Percentiles rank a stretch among this genome's conserved stretches.
These are phyloP conservation scores for Amyelois transitella DNA, from an alignment of 1,140 invertebrate species.

Conservation along the genomic window DNA sequence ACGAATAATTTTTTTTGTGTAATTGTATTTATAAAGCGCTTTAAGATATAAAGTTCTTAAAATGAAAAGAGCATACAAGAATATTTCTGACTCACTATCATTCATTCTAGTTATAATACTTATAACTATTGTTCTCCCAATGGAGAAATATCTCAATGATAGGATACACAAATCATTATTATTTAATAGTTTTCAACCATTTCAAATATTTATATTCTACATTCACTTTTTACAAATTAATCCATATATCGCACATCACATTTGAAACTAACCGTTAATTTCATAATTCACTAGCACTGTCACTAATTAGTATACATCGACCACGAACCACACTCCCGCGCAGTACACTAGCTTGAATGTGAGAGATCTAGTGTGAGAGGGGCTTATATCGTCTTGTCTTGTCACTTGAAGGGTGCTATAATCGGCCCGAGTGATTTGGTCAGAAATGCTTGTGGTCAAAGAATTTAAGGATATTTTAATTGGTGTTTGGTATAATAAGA, in stretches of 20 bases:
- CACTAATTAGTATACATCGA: background rate
- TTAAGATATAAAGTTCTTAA: too few species aligned
- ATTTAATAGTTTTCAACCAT: too few species aligned
- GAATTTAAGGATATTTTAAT: background rate
- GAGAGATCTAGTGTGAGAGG: background rate
- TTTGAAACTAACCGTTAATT: slow-evolving; percentile 9
- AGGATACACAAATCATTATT: too few species aligned
- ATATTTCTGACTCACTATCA: too few species aligned
- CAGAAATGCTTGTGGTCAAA: background rate
- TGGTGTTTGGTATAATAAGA: too few species aligned
- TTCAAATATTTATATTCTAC: background rate
- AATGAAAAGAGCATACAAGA: too few species aligned
- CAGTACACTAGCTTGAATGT: background rate
- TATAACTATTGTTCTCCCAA: too few species aligned
- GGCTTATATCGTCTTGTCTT: background rate
- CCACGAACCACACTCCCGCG: background rate
- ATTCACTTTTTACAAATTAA: background rate
- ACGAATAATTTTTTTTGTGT: too few species aligned
- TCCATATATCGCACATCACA: background rate
- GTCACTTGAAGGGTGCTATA: background rate
- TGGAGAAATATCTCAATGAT: too few species aligned
- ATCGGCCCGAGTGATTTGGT: background rate
- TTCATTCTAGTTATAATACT: too few species aligned
- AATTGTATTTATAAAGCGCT: too few species aligned
- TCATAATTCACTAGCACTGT: slow-evolving; percentile 5